Base-by-base conservation (phyloP, 2,797 vertebrate species). In the Poeciliopsis infans region DNA sequence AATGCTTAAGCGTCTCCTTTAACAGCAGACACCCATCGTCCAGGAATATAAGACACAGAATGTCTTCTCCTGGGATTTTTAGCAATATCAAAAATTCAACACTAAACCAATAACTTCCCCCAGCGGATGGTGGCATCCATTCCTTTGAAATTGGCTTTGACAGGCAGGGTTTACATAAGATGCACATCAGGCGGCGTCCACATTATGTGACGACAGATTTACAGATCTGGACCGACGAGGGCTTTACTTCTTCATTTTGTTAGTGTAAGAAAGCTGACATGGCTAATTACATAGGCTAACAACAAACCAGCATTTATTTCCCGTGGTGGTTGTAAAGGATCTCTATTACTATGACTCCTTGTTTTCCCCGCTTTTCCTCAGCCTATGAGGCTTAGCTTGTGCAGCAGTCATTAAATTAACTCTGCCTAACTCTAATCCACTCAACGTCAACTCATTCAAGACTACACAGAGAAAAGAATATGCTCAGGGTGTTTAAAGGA, bases 251-350 rank as follows among this genome's bases (percentile, higher is more conserved):
- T 77, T 39, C 55, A 41, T 77, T 87, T 76, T 85, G 76, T 72
- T 70, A 78, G 78, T 43, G 72, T 81, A 53, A 76, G 78, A 91
- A 85, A 83, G 72, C 85, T 51, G 86, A 91, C 86, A 59, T 79
- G 68, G 81, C 90, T 91, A 91, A 93, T 93, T 90, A 92, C 82
- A 80, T 25, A 16, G 73, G 72, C 80, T 25, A 53, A 79, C 83
- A 81, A 77, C 85, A 87, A 91, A 86, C 81, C 78, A 25, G 76
- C 75, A 70, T 72, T 91, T 89, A 92, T 91, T 91, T 93, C 88
- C 88, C 90, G 5, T 36, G 86, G 83, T 85, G 76, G 81, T 66
- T 79, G 86, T 86, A 85, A 87, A 89, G 79, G 82, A 89, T 88
- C 81, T 88, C 75, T 70, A 82, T 87, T 88, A 87, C 88, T 41